Conservation (phyloP, 2,113 vertebrate genomes). For the Thamnophis sirtalis region DNA sequence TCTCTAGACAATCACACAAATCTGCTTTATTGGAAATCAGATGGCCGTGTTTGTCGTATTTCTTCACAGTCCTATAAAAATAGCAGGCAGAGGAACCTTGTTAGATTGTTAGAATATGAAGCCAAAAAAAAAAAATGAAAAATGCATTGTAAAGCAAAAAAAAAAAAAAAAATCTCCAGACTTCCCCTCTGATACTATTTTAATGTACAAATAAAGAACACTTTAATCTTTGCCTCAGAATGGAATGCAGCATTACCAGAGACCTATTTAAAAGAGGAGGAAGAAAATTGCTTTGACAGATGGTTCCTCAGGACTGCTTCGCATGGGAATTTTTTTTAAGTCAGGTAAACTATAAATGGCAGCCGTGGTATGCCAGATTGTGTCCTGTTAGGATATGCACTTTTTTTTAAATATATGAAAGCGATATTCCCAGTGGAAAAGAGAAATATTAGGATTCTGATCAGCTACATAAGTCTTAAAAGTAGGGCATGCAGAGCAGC, state of each 20-base stretch:
- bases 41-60: constrained; percentile 65
- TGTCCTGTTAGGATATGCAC: background rate
- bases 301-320: background rate
- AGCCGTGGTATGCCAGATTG: background rate
- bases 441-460: background rate
- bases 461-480: background rate
- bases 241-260: background rate
- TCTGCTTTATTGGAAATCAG: constrained; percentile 63
- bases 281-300: background rate
- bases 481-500: background rate
- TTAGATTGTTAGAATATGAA: background rate
- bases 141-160: background rate
- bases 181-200: constrained; percentile 3
- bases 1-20: constrained; percentile 75
- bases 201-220: background rate
- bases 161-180: background rate
- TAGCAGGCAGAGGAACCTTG: background rate
- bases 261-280: background rate
- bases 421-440: background rate
- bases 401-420: background rate
- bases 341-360: background rate
- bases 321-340: too few species aligned
- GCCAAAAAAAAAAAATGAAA: background rate
- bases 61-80: constrained; percentile 56
- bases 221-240: background rate